Evolutionary conservation across 2,113 vertebrate species (phyloP).

Genomic region (Ictalurus punctatus): DNA sequence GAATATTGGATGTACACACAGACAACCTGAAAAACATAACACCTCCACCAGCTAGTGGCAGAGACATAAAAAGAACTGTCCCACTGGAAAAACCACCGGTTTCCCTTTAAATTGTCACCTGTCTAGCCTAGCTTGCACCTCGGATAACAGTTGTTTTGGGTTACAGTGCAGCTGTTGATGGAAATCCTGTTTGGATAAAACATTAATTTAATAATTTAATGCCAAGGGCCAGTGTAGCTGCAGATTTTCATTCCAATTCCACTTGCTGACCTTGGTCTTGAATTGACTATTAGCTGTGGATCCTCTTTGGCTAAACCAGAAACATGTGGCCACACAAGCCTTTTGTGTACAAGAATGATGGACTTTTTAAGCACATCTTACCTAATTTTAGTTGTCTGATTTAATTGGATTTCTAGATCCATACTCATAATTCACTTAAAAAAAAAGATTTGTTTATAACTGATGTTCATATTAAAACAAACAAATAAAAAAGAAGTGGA

Average conservation of each 20-base stretch:
- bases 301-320: not conserved
- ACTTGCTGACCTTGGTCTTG: not conserved
- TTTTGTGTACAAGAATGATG: not conserved
- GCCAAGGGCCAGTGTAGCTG: not conserved
- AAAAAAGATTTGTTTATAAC: not conserved
- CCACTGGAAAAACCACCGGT: too few species aligned
- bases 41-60: too few species aligned
- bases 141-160: too few species aligned
- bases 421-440: not conserved
- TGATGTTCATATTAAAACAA: not conserved
- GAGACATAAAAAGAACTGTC: too few species aligned
- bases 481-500: too few species aligned
- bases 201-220: too few species aligned
- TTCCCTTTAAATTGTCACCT: too few species aligned
- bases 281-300: not conserved
- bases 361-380: not conserved
- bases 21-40: too few species aligned
- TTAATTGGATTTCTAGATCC: not conserved
- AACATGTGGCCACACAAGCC: not conserved
- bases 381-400: not conserved
- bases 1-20: too few species aligned
- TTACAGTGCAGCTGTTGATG: too few species aligned
- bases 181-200: too few species aligned
- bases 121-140: too few species aligned
- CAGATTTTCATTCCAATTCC: not conserved